Evolutionary conservation across 1,140 invertebrate species (phyloP), one percentile per base, ranked within the genome.

Genomic region (Cyphomyrmex costatus): DNA sequence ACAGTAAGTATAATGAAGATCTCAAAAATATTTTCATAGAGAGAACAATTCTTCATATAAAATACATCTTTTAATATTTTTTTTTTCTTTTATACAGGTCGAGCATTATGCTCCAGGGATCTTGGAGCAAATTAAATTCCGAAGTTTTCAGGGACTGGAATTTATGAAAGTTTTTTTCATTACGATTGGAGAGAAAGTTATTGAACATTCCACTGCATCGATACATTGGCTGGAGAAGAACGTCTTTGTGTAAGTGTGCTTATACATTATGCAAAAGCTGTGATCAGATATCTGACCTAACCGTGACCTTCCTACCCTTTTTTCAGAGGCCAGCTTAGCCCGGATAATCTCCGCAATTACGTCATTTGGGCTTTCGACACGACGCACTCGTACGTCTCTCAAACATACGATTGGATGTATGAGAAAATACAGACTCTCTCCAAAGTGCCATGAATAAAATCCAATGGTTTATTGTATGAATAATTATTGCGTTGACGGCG

Each of bases 231-330:
- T 97, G 89, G 96, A 96, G 93, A 96, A 96, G 51, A 97, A 97
- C 95, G 96, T 98, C 66, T 97, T 98, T 95, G 95, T 97, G 97
- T 98, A 96, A 97, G 97, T 97, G 92, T 56, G 0, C n/a, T 10
- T 19, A n/a, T 58, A 42, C 33, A 24, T 70, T 61, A 46, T 80
- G 24, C 33, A 19, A 21, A 42, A 30, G 16, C 36, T 51, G 16
- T 36, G 24, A 30, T 42, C 12, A 14, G 65, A n/a, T 63, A 42
- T 24, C 0, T 46, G 24, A 61, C 12, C 0, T 46, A 19, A 61
- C 12, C 68, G 21, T 63, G 53, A 56, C 10, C 8, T 30, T 80
- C 36, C 61, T 16, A 49, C 74, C 61, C 73, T 33, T 91, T 85
- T 97, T 97, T 63, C 94, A 98, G 97, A 73, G 97, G 97, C 10